Conservation (phyloP, 1,140 invertebrate species). For the Tyrophagus putrescentiae region DNA sequence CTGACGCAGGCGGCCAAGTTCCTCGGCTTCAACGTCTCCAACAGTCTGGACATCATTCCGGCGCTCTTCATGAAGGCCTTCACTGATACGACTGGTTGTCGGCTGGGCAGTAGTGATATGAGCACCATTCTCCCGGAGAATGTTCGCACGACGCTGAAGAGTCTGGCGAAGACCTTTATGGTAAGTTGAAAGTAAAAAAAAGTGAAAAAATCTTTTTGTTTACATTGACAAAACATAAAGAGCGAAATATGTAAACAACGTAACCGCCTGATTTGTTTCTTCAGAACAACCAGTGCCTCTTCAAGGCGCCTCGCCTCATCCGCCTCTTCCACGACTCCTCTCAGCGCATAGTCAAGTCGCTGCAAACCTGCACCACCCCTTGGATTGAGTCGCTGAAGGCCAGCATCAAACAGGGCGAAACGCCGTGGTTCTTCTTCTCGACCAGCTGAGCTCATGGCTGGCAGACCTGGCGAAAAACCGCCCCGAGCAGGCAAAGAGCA, state of each 20-base stretch:
- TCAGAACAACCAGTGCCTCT: constrained; percentile 19
- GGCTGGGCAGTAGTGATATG: constrained; percentile 11
- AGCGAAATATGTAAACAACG: not conserved
- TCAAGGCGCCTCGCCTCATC: constrained; percentile 19
- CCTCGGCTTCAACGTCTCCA: constrained; percentile 17
- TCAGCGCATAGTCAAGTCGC: constrained; percentile 7
- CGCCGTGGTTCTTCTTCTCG: constrained; percentile 22
- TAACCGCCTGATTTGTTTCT: not conserved
- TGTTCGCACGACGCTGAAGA: constrained; percentile 7
- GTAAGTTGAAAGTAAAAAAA: constrained; percentile 11
- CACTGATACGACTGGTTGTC: constrained; percentile 22
- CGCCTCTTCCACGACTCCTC: constrained; percentile 19
- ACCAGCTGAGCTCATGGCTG: constrained; percentile 20
- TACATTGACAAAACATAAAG: not conserved
- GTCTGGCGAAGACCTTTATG: constrained; percentile 16
- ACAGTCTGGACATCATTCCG: constrained; percentile 18
- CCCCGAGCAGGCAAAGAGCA: constrained; percentile 2
- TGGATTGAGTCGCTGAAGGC: constrained; percentile 19
- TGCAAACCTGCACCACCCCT: constrained; percentile 20
- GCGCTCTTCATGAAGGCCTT: constrained; percentile 22
- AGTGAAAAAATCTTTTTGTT: not conserved
- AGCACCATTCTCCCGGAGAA: constrained; percentile 1
- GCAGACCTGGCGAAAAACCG: constrained; percentile 20
- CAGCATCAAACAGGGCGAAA: constrained; percentile 17
- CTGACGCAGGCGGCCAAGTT: constrained; percentile 22